Evolutionary conservation across 2,113 vertebrate species (phyloP), one percentile per base, ranked within the genome.

Genomic region (Lepisosteus osseus): DNA sequence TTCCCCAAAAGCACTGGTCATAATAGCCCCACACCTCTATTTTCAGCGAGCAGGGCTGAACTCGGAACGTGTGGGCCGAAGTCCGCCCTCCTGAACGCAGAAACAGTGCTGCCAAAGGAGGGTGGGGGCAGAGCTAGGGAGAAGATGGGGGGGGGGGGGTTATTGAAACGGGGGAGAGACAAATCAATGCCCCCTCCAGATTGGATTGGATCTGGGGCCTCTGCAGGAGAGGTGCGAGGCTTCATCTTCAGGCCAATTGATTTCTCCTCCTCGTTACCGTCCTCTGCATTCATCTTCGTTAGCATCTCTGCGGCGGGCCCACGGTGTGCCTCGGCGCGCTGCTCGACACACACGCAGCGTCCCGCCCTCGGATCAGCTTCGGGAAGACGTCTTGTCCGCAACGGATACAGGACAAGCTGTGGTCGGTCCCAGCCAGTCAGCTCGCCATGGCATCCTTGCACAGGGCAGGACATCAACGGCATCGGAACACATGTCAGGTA

Each of bases 321-420:
- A 12, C n/a, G 9, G 14, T 67, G 11, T 44, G 15, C 43, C 54
- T 72, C 54, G 51, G 41, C 57, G 54, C 42, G 42, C 64, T 45
- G 63, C 65, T 59, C 54, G 2, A 45, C 5, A 11, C 47, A 56
- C 85, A 79, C 78, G 82, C 80, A 8, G 29, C 61, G 43, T 67
- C 67, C 55, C 65, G 77, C 71, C 65, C 74, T 70, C 71, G 67
- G 43, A 44, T 81, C 80, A 79, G 83, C 29, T 29, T 29, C 29
- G 29, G 29, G 29, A 29, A 29, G 29, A 29, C 29, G 29, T 29
- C 29, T 29, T 29, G 29, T 29, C 29, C 29, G 29, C 29, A 29
- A 29, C 29, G 29, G 29, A 29, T 29, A 29, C 29, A 29, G 29
- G 29, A 29, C 29, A 29, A 29, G 29, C 1, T 29, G 29, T 29